A percentile compares a stretch with the other conserved stretches of the same genome.
Conservation (phyloP, 1,140 invertebrate species). For the Diorhabda elongata region DNA sequence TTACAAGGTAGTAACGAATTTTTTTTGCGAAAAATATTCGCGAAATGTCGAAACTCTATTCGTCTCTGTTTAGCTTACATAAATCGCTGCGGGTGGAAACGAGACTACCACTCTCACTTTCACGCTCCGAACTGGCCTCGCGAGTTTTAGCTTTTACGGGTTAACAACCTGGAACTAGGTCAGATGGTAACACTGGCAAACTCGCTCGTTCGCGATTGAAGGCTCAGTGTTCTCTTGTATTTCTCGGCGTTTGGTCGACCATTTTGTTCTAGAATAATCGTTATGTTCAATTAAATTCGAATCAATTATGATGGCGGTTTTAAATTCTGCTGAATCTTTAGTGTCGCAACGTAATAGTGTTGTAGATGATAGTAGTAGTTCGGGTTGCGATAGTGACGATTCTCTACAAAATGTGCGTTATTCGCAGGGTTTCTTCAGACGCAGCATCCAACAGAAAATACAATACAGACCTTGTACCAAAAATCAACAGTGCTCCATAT, state of each 20-base stretch:
- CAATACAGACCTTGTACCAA: conserved; percentile 96
- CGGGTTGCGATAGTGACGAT: conserved; percentile 59
- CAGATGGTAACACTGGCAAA: conserved; percentile 57
- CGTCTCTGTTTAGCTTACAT: conserved; percentile 25
- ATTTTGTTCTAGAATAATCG: not conserved
- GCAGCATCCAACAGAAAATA: conserved; percentile 96
- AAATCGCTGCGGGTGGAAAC: conserved; percentile 22
- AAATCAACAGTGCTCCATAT: conserved; percentile 95
- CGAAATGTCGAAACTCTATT: conserved; percentile 35
- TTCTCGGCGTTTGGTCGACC: conserved; percentile 17
- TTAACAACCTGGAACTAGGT: conserved; percentile 64
- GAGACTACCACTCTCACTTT: conserved; percentile 57
- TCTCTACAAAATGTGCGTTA: conserved; percentile 53
- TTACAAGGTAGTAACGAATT: too few species aligned
- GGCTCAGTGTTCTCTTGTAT: conserved; percentile 43
- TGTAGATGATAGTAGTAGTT: conserved; percentile 36
- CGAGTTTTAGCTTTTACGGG: conserved; percentile 47
- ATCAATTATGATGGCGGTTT: conserved; percentile 44
- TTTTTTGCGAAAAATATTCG: conserved; percentile 6
- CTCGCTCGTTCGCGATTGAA: conserved; percentile 45
- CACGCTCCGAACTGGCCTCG: conserved; percentile 50
- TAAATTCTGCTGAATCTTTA: conserved; percentile 41
- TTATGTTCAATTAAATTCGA: not conserved
- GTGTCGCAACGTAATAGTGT: conserved; percentile 19
- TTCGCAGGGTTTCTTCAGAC: conserved; percentile 76